Evolutionary conservation across 1,140 invertebrate species (phyloP).

Genomic region (Hyphantria cunea): DNA sequence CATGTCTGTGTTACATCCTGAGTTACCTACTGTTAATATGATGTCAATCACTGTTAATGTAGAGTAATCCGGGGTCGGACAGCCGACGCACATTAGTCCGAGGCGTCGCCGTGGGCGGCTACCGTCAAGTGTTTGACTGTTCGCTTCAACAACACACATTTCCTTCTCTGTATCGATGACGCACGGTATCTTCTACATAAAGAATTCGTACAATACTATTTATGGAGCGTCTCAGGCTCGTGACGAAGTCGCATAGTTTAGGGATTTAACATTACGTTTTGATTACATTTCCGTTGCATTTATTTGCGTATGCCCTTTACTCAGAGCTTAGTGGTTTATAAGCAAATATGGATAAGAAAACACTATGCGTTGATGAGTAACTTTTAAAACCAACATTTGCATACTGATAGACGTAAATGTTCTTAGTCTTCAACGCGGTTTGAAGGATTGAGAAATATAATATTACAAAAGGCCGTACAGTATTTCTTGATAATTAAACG

Average conservation of each 20-base stretch:
- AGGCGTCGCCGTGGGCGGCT: constrained; percentile 64
- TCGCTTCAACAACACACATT: constrained; percentile 41
- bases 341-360: constrained; percentile 19
- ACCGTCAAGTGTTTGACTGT: constrained; percentile 54
- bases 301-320: constrained; percentile 18
- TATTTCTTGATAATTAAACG: constrained; percentile 12
- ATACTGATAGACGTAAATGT: constrained; percentile 5
- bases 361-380: constrained; percentile 34
- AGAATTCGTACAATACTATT: constrained; percentile 60
- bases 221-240: constrained; percentile 49
- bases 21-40: constrained; percentile 35
- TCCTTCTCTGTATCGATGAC: constrained; percentile 52
- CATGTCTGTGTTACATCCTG: constrained; percentile 28
- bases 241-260: constrained; percentile 35
- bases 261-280: constrained; percentile 40
- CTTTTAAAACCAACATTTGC: constrained; percentile 26
- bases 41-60: constrained; percentile 41
- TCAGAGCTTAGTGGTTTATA: constrained; percentile 5
- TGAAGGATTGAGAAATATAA: neutral
- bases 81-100: constrained; percentile 34
- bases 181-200: constrained; percentile 49
- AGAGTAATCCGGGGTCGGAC: constrained; percentile 27
- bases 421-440: constrained; percentile 1
- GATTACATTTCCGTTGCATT: constrained; percentile 19
- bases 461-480: neutral